Evolutionary conservation across 2,888 invertebrate genomes (phyloP), one percentile per base, ranked within the genome.

Genomic region (Meiosimyza decipiens): DNA sequence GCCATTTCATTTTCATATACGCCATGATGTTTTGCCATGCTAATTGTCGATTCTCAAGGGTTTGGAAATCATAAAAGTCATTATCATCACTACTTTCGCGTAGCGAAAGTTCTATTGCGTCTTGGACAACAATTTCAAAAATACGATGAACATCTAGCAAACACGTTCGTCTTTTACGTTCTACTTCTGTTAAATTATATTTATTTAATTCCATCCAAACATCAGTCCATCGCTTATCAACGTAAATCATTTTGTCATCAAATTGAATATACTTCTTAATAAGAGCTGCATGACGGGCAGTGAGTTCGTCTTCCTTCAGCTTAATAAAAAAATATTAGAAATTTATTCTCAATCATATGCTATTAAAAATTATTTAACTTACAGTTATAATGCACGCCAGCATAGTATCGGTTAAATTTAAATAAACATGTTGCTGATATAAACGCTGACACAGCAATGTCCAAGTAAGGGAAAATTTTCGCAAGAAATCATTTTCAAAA

Each of bases 391-490:
- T 88, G 78, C 90, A 89, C 52, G 88, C 87, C 71, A 90, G 89
- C 79, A 91, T 88, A 77, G 88, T 89, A 77, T 88, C 89, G 78
- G 90, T 89, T 72, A 91, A 87, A 62, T 90, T 90, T 64, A 88
- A 81, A 79, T 88, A 86, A 73, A 87, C 86, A 79, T 85, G 86
- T 73, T 86, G 85, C 74, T 92, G 91, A 86, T 92, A 92, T 78
- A 93, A 88, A 77, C 91, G 90, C 82, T 92, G 91, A 84, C 92
- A 92, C 75, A 92, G 88, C 79, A 91, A 87, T 79, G 90, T 90
- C 93, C 93, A 93, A 2, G 91, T 91, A 59, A 93, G 88, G 77
- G 90, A 90, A 80, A 92, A 92, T 79, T 90, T 90, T 74, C 89
- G 89, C 75, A 93, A 84, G 82, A 92, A 91, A 78, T 90, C 89